These are phyloP conservation scores for Chamaea fasciata DNA, from an alignment of 2,113 vertebrate species.

Conservation along the genomic window DNA sequence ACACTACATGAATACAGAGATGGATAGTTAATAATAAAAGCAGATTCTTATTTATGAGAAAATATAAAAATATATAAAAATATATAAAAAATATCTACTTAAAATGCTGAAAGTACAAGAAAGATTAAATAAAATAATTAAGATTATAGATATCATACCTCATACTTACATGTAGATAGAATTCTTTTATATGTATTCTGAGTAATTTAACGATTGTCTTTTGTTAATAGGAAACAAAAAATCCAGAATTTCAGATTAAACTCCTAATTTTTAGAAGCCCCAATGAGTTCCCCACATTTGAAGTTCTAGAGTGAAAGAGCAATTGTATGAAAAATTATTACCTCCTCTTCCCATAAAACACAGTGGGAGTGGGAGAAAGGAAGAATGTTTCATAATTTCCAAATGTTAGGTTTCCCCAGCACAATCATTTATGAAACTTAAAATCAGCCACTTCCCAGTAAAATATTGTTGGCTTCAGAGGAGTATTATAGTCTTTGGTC, in stretches of 20 bases:
- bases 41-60: not conserved
- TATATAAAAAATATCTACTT: no score
- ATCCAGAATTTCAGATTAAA: not conserved
- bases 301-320: not conserved
- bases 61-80: no score
- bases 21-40: not conserved
- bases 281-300: not conserved
- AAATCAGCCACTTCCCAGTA: not conserved
- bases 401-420: not conserved
- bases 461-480: not conserved
- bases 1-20: not conserved
- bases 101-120: not conserved
- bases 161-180: not conserved
- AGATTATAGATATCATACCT: not conserved
- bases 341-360: not conserved
- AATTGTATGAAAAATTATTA: not conserved
- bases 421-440: not conserved
- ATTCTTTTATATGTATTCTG: not conserved
- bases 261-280: not conserved
- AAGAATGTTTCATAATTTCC: not conserved
- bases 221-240: not conserved
- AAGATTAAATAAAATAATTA: not conserved
- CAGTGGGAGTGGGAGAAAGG: accelerated
- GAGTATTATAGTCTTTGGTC: not conserved
- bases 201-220: not conserved